Percentiles rank a stretch among this genome's conserved stretches.
Conservation (phyloP, 1,140 invertebrate genomes). For the Orius insidiosus region DNA sequence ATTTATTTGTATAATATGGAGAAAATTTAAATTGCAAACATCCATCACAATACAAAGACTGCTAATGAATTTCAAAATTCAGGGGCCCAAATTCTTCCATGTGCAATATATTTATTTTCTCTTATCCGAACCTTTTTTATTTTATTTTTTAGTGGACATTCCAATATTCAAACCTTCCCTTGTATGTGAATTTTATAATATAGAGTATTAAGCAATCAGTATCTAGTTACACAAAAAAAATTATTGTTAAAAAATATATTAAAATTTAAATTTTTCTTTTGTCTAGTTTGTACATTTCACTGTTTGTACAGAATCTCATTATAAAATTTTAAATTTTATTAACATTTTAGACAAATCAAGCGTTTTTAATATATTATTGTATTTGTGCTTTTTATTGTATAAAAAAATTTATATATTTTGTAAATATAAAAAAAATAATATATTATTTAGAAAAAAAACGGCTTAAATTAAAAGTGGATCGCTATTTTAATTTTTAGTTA, state of each 20-base stretch:
- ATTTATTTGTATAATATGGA: no score
- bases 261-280: conserved; percentile 1
- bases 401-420: conserved; percentile 10
- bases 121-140: no score
- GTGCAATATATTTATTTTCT: neutral
- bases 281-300: conserved; percentile 7
- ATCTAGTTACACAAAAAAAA: neutral
- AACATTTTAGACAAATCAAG: conserved; percentile 9
- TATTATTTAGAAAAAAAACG: neutral
- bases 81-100: no score
- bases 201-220: neutral
- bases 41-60: neutral
- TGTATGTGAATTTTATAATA: neutral
- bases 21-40: neutral
- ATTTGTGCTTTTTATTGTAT: no score
- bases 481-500: neutral
- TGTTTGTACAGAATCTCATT: conserved; percentile 16
- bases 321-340: conserved; percentile 13
- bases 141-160: neutral
- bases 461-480: neutral
- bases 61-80: no score
- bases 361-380: neutral
- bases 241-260: conserved; percentile 2
- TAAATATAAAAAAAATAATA: conserved; percentile 1
- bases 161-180: neutral